phyloP scores from a whole-genome alignment of 2,888 invertebrate genomes.

The Drosophila maculinotata region DNA sequence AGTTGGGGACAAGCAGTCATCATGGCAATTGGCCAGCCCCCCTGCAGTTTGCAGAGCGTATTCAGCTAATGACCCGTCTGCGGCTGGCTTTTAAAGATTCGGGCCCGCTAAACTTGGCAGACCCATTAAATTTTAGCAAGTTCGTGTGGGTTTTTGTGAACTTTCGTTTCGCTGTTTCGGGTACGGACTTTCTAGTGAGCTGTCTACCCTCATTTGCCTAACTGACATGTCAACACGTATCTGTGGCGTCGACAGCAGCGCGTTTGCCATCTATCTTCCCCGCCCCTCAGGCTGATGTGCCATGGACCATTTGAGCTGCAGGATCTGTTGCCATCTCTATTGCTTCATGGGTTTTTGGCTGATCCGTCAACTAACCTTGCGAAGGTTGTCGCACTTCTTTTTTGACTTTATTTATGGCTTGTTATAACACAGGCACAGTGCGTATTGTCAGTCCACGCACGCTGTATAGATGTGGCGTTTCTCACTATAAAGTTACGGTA shows the following conservation, averaged over 20 bases:
- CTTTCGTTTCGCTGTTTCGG: conserved; percentile 1
- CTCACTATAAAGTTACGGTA: conserved; percentile 31
- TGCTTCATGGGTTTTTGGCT: conserved; percentile 41
- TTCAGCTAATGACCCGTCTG: conserved; percentile 64
- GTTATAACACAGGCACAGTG: conserved; percentile 47
- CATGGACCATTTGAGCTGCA: conserved; percentile 39
- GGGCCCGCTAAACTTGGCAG: conserved; percentile 19
- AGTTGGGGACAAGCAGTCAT: conserved; percentile 16
- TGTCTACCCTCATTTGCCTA: conserved; percentile 80
- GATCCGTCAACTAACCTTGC: conserved; percentile 57
- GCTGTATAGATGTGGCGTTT: conserved; percentile 37
- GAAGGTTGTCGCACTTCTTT: conserved; percentile 55
- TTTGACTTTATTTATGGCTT: conserved; percentile 67
- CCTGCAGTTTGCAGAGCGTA: conserved; percentile 11
- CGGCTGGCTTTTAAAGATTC: conserved; percentile 45
- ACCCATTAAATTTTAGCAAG: conserved; percentile 33
- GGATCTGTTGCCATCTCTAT: conserved; percentile 59
- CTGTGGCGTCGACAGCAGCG: conserved; percentile 35
- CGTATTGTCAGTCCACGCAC: conserved; percentile 48
- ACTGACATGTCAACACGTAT: conserved; percentile 76
- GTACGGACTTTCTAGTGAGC: conserved; percentile 21
- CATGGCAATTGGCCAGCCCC: conserved; percentile 36
- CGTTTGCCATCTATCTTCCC: conserved; percentile 48
- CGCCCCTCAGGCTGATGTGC: background rate
- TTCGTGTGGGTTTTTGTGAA: conserved; percentile 12